A percentile compares a stretch with the other conserved stretches of the same genome.
Evolutionary conservation across 2,888 invertebrate genomes (phyloP).

Genomic region (Odontocolon sp.): DNA sequence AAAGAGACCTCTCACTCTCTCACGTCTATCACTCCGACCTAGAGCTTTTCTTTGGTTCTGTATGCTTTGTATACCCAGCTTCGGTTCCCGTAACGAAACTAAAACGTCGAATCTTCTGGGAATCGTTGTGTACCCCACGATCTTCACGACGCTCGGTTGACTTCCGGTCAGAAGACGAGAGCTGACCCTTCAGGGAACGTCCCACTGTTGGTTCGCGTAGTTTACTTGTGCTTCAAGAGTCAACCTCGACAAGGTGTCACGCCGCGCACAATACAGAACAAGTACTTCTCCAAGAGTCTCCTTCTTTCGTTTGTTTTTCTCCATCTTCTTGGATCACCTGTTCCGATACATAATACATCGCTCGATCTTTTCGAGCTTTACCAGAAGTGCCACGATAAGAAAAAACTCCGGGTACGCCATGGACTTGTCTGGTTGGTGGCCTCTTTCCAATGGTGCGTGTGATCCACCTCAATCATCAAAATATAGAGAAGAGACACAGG

Average conservation of each 20-base stretch:
- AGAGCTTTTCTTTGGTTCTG: not conserved
- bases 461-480: slow-evolving; percentile 39
- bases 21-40: slow-evolving; percentile 22
- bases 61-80: not conserved
- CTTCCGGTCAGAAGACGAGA: slow-evolving; percentile 51
- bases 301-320: not conserved
- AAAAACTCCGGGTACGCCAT: slow-evolving; percentile 18
- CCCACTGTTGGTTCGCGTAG: slow-evolving; percentile 3
- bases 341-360: not conserved
- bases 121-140: slow-evolving; percentile 22
- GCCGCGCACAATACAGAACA: slow-evolving; percentile 2
- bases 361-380: slow-evolving; percentile 9
- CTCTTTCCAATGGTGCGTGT: slow-evolving; percentile 47
- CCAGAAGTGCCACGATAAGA: slow-evolving; percentile 34
- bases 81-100: slow-evolving; percentile 29
- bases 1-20: slow-evolving; percentile 5
- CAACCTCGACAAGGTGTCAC: slow-evolving; percentile 31
- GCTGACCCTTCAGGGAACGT: slow-evolving; percentile 47
- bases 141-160: slow-evolving; percentile 54
- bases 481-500: not conserved
- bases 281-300: slow-evolving; percentile 42
- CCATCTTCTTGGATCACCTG: not conserved
- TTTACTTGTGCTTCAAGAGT: slow-evolving; percentile 22
- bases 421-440: slow-evolving; percentile 29
- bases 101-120: slow-evolving; percentile 18